Conservation (phyloP, 2,797 vertebrate genomes). For the Sebastes miniatus region DNA sequence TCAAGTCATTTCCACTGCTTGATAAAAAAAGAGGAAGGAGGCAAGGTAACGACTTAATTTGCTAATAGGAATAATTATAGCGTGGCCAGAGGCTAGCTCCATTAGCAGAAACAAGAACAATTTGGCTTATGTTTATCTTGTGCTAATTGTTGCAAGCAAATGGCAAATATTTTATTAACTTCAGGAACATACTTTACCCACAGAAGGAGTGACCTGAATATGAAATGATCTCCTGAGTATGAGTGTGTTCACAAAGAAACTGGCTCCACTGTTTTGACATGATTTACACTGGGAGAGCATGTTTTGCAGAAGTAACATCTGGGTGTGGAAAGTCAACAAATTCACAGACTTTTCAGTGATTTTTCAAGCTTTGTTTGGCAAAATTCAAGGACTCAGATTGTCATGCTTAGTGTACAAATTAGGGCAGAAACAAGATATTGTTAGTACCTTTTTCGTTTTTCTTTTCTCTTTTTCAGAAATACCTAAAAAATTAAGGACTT, state of each 20-base stretch:
- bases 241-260: neutral
- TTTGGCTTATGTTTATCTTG: slow-evolving; percentile 87
- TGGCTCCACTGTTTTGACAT: neutral
- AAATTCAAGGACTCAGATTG: neutral
- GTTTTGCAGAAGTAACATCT: neutral
- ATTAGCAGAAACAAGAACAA: slow-evolving; percentile 85
- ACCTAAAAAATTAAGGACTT: neutral
- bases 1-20: slow-evolving; percentile 79
- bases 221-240: slow-evolving; percentile 35
- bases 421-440: too few relatives aligned
- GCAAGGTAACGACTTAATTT: slow-evolving; percentile 87
- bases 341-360: neutral
- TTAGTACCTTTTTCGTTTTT: neutral
- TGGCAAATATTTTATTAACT: slow-evolving; percentile 83
- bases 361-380: neutral
- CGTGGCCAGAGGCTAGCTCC: slow-evolving; percentile 83
- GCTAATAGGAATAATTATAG: slow-evolving; percentile 89
- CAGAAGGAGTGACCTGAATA: slow-evolving; percentile 60
- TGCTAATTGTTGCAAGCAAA: slow-evolving; percentile 87
- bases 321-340: neutral
- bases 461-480: neutral
- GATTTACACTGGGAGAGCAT: neutral
- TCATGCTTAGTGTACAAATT: neutral
- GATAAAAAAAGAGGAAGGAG: slow-evolving; percentile 76
- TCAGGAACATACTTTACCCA: slow-evolving; percentile 75